Percentiles rank a stretch among this genome's conserved stretches.
These are phyloP conservation scores for Toxostoma redivivum DNA, from an alignment of 2,113 vertebrate species.

Conservation along the genomic window DNA sequence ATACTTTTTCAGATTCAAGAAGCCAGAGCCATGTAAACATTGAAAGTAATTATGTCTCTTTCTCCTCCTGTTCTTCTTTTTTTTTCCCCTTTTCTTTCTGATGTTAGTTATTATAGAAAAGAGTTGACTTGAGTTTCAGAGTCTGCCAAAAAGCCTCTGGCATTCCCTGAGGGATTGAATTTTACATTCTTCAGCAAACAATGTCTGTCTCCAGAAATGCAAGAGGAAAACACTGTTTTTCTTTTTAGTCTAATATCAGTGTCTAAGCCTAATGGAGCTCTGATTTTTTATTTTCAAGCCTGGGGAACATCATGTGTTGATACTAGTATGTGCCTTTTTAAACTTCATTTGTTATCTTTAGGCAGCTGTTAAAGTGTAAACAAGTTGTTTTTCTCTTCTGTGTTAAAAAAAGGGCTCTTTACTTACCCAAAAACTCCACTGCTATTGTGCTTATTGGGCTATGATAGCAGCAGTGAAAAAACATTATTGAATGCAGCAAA, in stretches of 20 bases:
- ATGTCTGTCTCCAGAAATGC: slow-evolving; percentile 21
- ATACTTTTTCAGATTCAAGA: slow-evolving; percentile 39
- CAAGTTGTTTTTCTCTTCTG: slow-evolving; percentile 13
- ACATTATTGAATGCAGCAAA: neutral
- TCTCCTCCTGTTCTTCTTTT: neutral
- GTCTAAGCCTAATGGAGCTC: neutral
- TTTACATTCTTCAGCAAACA: slow-evolving; percentile 62
- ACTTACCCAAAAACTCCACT: neutral
- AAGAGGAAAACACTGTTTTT: slow-evolving; percentile 32
- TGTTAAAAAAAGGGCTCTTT: neutral
- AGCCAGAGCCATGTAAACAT: slow-evolving; percentile 49
- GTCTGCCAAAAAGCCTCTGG: slow-evolving; percentile 55
- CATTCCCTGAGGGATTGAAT: slow-evolving; percentile 46
- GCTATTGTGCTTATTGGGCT: neutral
- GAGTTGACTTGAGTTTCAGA: slow-evolving; percentile 56
- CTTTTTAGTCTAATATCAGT: slow-evolving; percentile 34
- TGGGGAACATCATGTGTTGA: slow-evolving; percentile 29
- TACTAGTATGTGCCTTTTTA: neutral
- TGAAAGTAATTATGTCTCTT: slow-evolving; percentile 52
- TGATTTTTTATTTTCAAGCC: slow-evolving; percentile 9
- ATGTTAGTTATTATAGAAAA: slow-evolving; percentile 42
- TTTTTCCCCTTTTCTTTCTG: neutral
- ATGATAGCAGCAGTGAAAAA: neutral
- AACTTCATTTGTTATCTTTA: slow-evolving; percentile 43
- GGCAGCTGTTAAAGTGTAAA: slow-evolving; percentile 44